Conservation (phyloP, 2,113 vertebrate genomes). For the Mesembrinibis cayennensis region DNA sequence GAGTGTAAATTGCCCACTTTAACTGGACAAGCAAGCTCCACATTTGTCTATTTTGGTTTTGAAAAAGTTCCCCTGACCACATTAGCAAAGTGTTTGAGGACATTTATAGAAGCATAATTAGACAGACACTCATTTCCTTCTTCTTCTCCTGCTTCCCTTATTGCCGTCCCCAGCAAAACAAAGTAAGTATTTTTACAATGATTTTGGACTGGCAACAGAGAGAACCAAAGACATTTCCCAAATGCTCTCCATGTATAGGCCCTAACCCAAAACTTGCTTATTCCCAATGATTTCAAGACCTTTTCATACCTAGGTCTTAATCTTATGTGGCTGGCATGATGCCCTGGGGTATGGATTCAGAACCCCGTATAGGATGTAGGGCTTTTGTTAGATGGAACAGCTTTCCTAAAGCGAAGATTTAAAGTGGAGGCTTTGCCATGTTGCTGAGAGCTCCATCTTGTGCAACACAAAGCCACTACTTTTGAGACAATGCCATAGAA, state of each 20-base stretch:
- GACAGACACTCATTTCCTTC: neutral
- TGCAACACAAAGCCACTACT: conserved; percentile 31
- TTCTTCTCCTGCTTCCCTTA: neutral
- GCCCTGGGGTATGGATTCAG: neutral
- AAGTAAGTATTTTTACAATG: neutral
- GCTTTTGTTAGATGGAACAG: conserved; percentile 11
- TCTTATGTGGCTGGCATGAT: neutral
- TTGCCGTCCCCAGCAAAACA: neutral
- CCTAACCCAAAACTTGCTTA: neutral
- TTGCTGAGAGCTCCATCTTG: conserved; percentile 5
- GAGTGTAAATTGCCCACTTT: neutral
- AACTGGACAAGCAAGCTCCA: neutral
- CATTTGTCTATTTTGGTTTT: neutral
- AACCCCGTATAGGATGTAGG: neutral
- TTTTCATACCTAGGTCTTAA: neutral
- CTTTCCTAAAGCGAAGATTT: neutral
- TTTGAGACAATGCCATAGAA: conserved; percentile 47
- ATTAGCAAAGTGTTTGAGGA: conserved; percentile 18
- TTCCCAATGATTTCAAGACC: neutral
- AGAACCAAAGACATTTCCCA: neutral
- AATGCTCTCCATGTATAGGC: neutral
- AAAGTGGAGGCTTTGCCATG: neutral
- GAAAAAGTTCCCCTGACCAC: neutral
- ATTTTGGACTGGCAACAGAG: neutral
- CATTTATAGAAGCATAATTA: conserved; percentile 31